phyloP scores from a whole-genome alignment of 1,140 invertebrate species.

The Diplogasteroides magnus region DNA sequence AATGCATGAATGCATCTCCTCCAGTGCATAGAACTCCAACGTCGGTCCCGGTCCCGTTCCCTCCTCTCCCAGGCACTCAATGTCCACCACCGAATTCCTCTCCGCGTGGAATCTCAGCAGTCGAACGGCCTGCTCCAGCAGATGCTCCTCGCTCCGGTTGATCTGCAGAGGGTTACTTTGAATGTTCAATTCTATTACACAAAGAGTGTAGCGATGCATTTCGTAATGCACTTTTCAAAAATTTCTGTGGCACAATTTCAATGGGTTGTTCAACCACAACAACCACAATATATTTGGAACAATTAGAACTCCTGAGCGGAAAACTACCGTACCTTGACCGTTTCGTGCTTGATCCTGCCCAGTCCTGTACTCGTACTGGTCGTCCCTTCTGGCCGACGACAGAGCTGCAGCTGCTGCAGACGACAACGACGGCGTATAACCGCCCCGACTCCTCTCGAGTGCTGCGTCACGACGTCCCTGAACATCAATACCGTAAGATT shows the following conservation, averaged over 20 bases:
- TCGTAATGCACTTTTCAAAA: too few relatives aligned
- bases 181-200: slow-evolving; percentile 56
- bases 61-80: slow-evolving; percentile 92
- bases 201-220: too few relatives aligned
- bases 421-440: too few relatives aligned
- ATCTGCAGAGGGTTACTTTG: slow-evolving; percentile 28
- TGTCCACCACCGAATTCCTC: slow-evolving; percentile 86
- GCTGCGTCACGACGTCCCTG: slow-evolving; percentile 83
- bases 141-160: slow-evolving; percentile 64
- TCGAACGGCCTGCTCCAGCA: slow-evolving; percentile 87
- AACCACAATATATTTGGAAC: too few relatives aligned
- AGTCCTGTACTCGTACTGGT: slow-evolving; percentile 85
- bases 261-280: too few relatives aligned
- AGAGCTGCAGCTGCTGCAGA: slow-evolving; percentile 59
- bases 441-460: slow-evolving; percentile 72
- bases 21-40: slow-evolving; percentile 19
- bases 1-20: too few relatives aligned
- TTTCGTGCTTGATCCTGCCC: slow-evolving; percentile 91
- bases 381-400: slow-evolving; percentile 72
- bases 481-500: too few relatives aligned
- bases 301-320: too few relatives aligned
- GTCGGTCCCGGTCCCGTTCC: slow-evolving; percentile 83
- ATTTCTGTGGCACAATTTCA: too few relatives aligned
- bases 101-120: slow-evolving; percentile 85
- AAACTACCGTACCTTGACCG: slow-evolving; percentile 92